Evolutionary conservation across 2,113 vertebrate genomes (phyloP), one percentile per base, ranked within the genome.

Genomic region (Psettodes erumei): DNA sequence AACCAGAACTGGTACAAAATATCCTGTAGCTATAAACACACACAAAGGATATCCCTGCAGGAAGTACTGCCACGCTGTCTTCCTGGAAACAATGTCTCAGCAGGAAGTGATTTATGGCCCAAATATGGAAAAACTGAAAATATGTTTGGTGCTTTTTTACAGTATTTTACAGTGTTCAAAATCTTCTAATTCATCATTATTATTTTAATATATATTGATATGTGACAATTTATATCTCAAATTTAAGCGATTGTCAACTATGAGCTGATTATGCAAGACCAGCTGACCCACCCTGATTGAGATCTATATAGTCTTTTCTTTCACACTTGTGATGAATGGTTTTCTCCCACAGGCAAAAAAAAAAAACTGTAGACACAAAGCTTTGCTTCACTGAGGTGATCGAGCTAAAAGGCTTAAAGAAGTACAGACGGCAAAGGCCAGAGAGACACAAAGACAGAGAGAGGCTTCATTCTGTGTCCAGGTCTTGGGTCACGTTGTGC

Each of bases 1-100:
- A 69, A 59, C 56, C 71, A 86, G 47, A 73, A 51, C 1, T 67
- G 70, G 37, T 45, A 38, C 61, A 85, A 72, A n/a, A 88, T 83
- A 88, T 86, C 86, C 86, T 81, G 82, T 58, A 18, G 33, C 54
- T 65, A 83, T 65, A 72, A 88, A 86, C 80, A 83, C 80, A 83
- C 60, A 84, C 66, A 75, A 37, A 88, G 90, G 82, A 86, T 81
- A 86, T 83, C 74, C 84, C 48, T 43, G 10, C 7, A 87, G 87
- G 90, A 90, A 87, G 83, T 63, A 23, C 51, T 73, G 53, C 77
- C 38, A 63, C 32, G 42, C 54, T 68, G 69, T 69, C 81, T 69
- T 78, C 60, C 78, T 70, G 77, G 59, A 81, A 79, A 83, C 81
- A 75, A 61, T 66, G 75, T 66, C 60, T 70, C 53, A 63, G 37